phyloP scores from a whole-genome alignment of 1,140 invertebrate genomes.

The Habropoda laboriosa region DNA sequence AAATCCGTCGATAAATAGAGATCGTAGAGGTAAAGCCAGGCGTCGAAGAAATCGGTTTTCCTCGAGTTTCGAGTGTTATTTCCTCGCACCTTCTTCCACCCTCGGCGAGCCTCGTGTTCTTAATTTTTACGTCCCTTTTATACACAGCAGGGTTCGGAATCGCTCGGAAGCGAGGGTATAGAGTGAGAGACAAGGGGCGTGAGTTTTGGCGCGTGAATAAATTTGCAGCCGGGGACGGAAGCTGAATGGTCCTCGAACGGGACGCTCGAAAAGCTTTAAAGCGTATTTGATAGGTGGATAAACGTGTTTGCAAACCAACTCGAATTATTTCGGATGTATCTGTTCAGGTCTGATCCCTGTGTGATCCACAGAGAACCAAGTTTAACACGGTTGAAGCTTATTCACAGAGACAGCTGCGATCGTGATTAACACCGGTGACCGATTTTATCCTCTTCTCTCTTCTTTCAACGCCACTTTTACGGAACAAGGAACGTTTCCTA shows the following conservation, averaged over 20 bases:
- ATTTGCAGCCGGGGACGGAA: neutral
- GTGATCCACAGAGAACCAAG: too few species aligned
- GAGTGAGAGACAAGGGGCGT: neutral
- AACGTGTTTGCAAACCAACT: conserved; percentile 45
- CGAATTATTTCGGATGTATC: conserved; percentile 47
- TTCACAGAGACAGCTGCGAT: conserved; percentile 54
- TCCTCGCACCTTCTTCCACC: too few species aligned
- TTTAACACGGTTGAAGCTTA: conserved; percentile 55
- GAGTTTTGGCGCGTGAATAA: neutral
- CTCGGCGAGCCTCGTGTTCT: neutral
- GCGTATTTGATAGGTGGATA: conserved; percentile 22
- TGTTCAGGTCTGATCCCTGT: conserved; percentile 36
- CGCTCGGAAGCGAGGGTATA: too few species aligned
- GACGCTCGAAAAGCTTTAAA: conserved; percentile 9
- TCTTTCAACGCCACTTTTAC: too few species aligned
- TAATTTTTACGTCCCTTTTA: neutral
- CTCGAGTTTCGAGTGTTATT: neutral
- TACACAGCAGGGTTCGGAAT: too few species aligned
- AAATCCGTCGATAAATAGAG: conserved; percentile 29
- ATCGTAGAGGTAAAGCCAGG: conserved; percentile 3
- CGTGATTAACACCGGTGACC: conserved; percentile 56
- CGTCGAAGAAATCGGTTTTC: conserved; percentile 1
- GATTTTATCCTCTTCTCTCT: too few species aligned
- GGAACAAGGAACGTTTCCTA: too few species aligned
- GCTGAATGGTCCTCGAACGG: neutral